Percentiles rank a stretch among this genome's conserved stretches.
These are phyloP conservation scores for Noctua fimbriata DNA, from an alignment of 2,888 invertebrate genomes.

Conservation along the genomic window DNA sequence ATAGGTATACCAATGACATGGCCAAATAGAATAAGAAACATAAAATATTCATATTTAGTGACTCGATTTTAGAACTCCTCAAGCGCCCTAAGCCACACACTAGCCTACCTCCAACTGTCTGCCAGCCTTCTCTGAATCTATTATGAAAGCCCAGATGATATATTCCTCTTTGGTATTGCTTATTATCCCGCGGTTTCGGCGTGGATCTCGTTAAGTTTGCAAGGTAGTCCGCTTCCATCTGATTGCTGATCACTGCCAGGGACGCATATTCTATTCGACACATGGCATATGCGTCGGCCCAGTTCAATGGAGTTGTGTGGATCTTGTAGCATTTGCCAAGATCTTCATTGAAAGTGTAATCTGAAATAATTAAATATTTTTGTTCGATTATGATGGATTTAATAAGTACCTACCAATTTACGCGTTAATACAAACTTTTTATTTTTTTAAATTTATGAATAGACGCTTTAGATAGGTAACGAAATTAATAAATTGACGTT, in stretches of 20 bases:
- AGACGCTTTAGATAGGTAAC: too few relatives aligned
- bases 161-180: slow-evolving; percentile 40
- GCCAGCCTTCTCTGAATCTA: slow-evolving; percentile 67
- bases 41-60: too few relatives aligned
- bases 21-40: too few relatives aligned
- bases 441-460: too few relatives aligned
- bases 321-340: slow-evolving; percentile 81
- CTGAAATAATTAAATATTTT: slow-evolving; percentile 66
- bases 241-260: slow-evolving; percentile 76
- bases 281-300: slow-evolving; percentile 77
- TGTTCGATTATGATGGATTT: background rate
- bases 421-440: too few relatives aligned
- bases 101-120: slow-evolving; percentile 74
- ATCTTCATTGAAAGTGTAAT: slow-evolving; percentile 72
- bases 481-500: too few relatives aligned
- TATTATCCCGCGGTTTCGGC: background rate
- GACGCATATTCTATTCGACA: slow-evolving; percentile 79
- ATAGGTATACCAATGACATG: too few relatives aligned
- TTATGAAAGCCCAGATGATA: slow-evolving; percentile 72
- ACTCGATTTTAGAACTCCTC: background rate
- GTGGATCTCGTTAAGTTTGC: slow-evolving; percentile 4
- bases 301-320: slow-evolving; percentile 76
- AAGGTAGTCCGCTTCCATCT: slow-evolving; percentile 39
- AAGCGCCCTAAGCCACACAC: background rate
- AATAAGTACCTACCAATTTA: background rate